Evolutionary conservation across 1,140 invertebrate genomes (phyloP).

Genomic region (Monomorium pharaonis): DNA sequence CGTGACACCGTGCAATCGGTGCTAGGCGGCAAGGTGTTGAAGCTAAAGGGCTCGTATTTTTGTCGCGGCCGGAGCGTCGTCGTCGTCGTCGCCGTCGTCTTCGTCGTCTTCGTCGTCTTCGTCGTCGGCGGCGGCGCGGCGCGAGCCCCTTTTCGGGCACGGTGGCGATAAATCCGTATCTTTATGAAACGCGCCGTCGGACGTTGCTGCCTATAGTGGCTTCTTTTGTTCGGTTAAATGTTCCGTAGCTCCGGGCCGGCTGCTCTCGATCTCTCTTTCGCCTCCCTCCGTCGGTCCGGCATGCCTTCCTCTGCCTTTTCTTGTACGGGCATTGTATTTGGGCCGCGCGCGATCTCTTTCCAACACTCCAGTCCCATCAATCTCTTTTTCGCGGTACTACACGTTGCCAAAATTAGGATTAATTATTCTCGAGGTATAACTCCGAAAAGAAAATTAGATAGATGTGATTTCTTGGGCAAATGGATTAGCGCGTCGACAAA

Average conservation of each 20-base stretch:
- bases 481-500: neutral
- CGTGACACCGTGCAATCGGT: constrained; percentile 64
- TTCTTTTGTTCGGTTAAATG: constrained; percentile 69
- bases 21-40: constrained; percentile 73
- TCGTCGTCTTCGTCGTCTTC: constrained; percentile 31
- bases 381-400: constrained; percentile 25
- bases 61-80: constrained; percentile 57
- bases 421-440: neutral
- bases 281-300: constrained; percentile 26
- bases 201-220: constrained; percentile 66
- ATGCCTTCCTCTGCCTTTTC: constrained; percentile 49
- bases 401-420: constrained; percentile 33
- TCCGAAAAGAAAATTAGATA: neutral
- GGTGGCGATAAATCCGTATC: constrained; percentile 76
- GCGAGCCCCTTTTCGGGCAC: constrained; percentile 64
- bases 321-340: constrained; percentile 66
- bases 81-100: constrained; percentile 2
- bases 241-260: constrained; percentile 45
- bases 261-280: constrained; percentile 56
- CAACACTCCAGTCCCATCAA: constrained; percentile 24
- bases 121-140: constrained; percentile 51
- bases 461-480: neutral
- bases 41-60: constrained; percentile 76
- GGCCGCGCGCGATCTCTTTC: constrained; percentile 41
- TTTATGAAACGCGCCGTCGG: constrained; percentile 75